These are phyloP conservation scores for Megalurothrips usitatus DNA, from an alignment of 2,888 invertebrate genomes.

Conservation along the genomic window DNA sequence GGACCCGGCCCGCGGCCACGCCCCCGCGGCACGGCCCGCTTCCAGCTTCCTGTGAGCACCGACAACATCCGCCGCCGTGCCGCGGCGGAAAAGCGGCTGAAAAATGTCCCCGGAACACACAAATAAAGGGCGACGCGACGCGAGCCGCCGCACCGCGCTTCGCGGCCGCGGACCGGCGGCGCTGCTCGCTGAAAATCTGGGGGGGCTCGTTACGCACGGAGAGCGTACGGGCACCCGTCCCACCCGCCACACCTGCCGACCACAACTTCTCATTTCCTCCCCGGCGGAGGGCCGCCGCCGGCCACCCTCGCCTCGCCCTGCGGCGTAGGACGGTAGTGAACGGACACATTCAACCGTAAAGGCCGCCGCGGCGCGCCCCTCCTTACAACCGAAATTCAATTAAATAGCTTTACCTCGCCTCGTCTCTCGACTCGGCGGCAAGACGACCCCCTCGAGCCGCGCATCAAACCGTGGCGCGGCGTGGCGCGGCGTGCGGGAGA, in stretches of 20 bases:
- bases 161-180: background rate
- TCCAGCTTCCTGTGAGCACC: background rate
- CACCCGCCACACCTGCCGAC: too few species aligned
- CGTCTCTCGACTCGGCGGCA: background rate
- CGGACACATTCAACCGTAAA: conserved; percentile 14
- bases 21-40: background rate
- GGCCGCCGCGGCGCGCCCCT: background rate
- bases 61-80: background rate
- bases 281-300: background rate
- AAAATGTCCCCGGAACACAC: background rate
- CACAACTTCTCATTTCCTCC: too few species aligned
- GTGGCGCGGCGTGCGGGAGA: background rate
- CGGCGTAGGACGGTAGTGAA: background rate
- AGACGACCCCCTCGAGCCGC: conserved; percentile 7
- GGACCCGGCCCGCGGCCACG: background rate
- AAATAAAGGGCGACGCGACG: background rate
- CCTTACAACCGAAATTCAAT: conserved; percentile 15
- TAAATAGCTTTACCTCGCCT: background rate
- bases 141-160: background rate
- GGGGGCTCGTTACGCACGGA: background rate
- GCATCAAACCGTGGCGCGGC: background rate
- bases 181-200: too few species aligned
- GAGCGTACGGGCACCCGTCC: background rate
- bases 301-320: background rate
- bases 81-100: background rate